A percentile compares a stretch with the other conserved stretches of the same genome.
These are phyloP conservation scores for Leptopilina myrica DNA, from an alignment of 2,888 invertebrate genomes.

Conservation along the genomic window DNA sequence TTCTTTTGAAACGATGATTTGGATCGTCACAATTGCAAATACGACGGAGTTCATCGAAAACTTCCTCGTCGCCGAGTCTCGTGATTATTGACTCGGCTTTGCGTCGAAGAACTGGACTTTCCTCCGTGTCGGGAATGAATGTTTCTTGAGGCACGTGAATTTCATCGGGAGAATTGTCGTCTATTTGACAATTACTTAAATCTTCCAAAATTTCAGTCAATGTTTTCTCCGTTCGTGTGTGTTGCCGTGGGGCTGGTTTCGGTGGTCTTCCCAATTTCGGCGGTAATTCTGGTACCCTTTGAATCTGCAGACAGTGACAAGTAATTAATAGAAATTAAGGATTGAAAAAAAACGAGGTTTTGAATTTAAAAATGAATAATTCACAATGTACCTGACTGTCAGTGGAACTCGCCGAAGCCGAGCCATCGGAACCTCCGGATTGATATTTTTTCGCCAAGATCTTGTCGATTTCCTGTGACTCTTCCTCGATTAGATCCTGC, in stretches of 20 bases:
- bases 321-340: no score
- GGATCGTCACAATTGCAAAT: conserved; percentile 93
- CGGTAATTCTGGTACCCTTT: conserved; percentile 68
- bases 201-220: conserved; percentile 71
- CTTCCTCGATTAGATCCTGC: conserved; percentile 87
- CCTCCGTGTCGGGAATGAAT: conserved; percentile 68
- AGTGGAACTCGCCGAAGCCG: conserved; percentile 65
- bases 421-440: conserved; percentile 64
- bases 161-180: conserved; percentile 54
- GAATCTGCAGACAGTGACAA: conserved; percentile 38
- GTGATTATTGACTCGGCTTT: conserved; percentile 79
- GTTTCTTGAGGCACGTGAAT: conserved; percentile 41
- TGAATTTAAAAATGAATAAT: no score
- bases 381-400: conserved; percentile 57
- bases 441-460: conserved; percentile 82
- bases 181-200: conserved; percentile 61
- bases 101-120: conserved; percentile 81
- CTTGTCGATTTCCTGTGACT: conserved; percentile 89
- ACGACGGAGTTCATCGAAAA: conserved; percentile 86
- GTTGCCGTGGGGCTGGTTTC: conserved; percentile 67
- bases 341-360: no score
- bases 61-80: conserved; percentile 83
- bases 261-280: conserved; percentile 69
- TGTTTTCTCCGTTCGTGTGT: conserved; percentile 66
- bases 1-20: conserved; percentile 86